These are phyloP conservation scores for Hoplostethus atlanticus DNA, from an alignment of 2,797 vertebrate species.

Conservation along the genomic window DNA sequence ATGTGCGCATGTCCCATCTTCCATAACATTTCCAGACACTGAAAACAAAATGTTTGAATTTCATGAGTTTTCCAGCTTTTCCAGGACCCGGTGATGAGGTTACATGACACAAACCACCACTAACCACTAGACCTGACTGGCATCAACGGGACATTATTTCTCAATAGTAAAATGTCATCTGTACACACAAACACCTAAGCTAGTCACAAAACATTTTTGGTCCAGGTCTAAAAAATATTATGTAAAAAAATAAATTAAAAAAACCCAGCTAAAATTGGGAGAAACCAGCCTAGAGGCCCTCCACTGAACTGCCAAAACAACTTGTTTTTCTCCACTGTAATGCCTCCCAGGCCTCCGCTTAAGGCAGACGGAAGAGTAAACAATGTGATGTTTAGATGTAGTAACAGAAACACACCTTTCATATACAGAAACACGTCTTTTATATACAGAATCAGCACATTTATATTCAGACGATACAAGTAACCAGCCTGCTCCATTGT, in stretches of 20 bases:
- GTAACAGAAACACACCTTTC: neutral
- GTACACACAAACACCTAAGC: too few species aligned
- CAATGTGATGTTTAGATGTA: neutral
- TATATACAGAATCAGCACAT: neutral
- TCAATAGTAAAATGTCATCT: too few species aligned
- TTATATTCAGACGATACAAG: too few species aligned
- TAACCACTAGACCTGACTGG: too few species aligned
- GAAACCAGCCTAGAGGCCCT: constrained; percentile 22
- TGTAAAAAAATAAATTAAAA: neutral
- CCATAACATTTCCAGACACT: too few species aligned
- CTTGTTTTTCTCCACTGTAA: neutral
- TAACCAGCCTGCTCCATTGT: neutral
- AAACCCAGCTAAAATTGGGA: neutral
- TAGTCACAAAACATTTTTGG: too few species aligned
- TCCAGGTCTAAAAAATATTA: neutral
- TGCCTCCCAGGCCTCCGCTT: constrained; percentile 11
- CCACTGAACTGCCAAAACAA: neutral
- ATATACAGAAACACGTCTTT: neutral
- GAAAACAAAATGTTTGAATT: too few species aligned
- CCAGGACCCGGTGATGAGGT: too few species aligned
- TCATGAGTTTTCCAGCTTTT: too few species aligned
- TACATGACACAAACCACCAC: too few species aligned
- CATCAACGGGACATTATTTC: too few species aligned
- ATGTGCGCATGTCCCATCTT: too few species aligned
- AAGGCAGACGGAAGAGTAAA: fast-evolving